A percentile compares a stretch with the other conserved stretches of the same genome.
Conservation (phyloP, 1,140 invertebrate species). For the Zaprionus lachaisei region DNA sequence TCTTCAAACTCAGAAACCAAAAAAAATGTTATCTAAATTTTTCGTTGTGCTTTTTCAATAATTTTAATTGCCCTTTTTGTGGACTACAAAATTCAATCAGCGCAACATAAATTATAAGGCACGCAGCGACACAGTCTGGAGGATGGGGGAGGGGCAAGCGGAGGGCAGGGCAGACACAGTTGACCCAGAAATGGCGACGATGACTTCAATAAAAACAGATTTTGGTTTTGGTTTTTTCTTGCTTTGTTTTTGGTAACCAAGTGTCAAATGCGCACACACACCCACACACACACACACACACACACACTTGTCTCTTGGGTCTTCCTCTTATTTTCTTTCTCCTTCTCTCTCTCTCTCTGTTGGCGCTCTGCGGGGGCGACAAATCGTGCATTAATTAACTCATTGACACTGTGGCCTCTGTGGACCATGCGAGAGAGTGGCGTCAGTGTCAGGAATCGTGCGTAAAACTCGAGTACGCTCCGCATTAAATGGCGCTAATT, state of each 20-base stretch:
- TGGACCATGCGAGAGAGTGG: constrained; percentile 41
- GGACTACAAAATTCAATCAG: constrained; percentile 73
- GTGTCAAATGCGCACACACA: constrained; percentile 43
- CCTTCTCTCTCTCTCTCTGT: not conserved
- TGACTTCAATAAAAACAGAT: constrained; percentile 74
- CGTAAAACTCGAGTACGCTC: constrained; percentile 80
- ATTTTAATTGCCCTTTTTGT: constrained; percentile 76
- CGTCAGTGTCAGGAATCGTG: constrained; percentile 76
- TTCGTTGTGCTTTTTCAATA: constrained; percentile 55
- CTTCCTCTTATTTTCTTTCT: not conserved
- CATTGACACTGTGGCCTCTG: constrained; percentile 75
- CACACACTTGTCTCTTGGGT: constrained; percentile 1
- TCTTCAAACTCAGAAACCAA: not conserved
- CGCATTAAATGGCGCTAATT: constrained; percentile 83
- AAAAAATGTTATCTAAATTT: constrained; percentile 47
- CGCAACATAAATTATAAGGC: constrained; percentile 70
- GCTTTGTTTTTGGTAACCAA: constrained; percentile 32
- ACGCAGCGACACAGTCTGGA: constrained; percentile 31
- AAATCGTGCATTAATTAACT: constrained; percentile 82
- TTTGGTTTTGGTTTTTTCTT: constrained; percentile 37
- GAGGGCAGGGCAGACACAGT: constrained; percentile 12
- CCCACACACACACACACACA: constrained; percentile 20
- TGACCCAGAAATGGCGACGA: constrained; percentile 71
- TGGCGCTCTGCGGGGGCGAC: constrained; percentile 48
- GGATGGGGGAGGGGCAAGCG: not conserved